These are phyloP conservation scores for Pyrocephalus nanus DNA, from an alignment of 2,797 vertebrate genomes.

Conservation along the genomic window DNA sequence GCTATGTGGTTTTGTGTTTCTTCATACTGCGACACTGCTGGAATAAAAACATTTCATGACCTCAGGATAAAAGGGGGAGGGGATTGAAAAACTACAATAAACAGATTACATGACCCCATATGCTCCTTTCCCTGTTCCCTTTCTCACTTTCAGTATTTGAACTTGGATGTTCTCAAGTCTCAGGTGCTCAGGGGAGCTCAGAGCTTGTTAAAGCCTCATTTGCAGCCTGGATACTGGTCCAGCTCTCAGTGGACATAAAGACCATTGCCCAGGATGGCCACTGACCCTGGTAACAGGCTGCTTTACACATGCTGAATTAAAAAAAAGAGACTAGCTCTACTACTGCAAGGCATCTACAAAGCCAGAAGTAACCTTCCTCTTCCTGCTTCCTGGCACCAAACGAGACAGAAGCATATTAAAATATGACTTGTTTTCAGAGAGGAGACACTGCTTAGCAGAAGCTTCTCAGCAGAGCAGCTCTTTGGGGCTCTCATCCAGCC, in stretches of 20 bases:
- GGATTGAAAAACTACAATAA: neutral
- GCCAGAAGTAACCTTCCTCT: neutral
- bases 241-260: neutral
- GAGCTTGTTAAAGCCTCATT: neutral
- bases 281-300: neutral
- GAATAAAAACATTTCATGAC: neutral
- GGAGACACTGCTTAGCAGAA: neutral
- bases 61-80: neutral
- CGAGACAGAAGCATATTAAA: neutral
- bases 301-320: neutral
- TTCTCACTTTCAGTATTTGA: neutral
- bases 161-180: neutral
- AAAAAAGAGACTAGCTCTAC: neutral
- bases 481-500: neutral
- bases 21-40: neutral
- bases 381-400: neutral
- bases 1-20: constrained; percentile 9
- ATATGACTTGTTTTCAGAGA: neutral
- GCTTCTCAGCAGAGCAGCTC: neutral
- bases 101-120: neutral
- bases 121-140: neutral
- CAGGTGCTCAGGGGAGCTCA: neutral
- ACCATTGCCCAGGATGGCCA: neutral
- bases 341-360: neutral
- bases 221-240: neutral